Conservation (phyloP, 2,113 vertebrate genomes). For the Hippocampus abdominalis region DNA sequence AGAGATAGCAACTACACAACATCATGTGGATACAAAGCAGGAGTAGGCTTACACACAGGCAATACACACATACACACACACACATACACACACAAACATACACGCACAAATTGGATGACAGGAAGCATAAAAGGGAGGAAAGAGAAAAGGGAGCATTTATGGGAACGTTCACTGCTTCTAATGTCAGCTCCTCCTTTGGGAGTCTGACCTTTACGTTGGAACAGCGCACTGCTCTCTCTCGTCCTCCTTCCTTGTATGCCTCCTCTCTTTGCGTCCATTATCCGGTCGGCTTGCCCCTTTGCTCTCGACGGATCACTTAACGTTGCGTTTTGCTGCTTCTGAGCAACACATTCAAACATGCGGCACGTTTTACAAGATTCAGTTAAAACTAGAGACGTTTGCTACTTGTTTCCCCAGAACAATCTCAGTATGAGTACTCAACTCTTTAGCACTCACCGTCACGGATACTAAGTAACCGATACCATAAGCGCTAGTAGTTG, state of each 20-base stretch:
- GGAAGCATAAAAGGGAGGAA: conserved; percentile 24
- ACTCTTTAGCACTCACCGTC: no score
- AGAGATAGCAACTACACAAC: not conserved
- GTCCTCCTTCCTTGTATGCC: conserved; percentile 9
- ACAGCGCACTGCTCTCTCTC: conserved; percentile 28
- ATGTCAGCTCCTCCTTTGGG: conserved; percentile 67
- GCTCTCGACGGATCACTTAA: conserved; percentile 36
- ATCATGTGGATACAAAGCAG: not conserved
- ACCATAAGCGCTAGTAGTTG: no score
- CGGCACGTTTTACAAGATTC: conserved; percentile 5
- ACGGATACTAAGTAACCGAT: no score
- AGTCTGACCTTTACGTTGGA: conserved; percentile 69
- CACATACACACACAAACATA: not conserved
- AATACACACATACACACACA: not conserved
- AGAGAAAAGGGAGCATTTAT: conserved; percentile 48
- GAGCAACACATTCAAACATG: conserved; percentile 15
- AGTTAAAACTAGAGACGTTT: not conserved
- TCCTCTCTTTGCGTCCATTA: conserved; percentile 44
- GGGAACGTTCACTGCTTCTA: conserved; percentile 61
- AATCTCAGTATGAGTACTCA: no score
- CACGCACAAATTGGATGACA: not conserved
- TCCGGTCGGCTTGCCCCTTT: conserved; percentile 45
- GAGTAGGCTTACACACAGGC: conserved; percentile 2
- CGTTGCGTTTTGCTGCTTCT: conserved; percentile 33
- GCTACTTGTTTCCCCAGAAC: not conserved